Percentiles rank a stretch among this genome's conserved stretches.
Conservation (phyloP, 2,888 invertebrate species). For the Drosophila koepferae region DNA sequence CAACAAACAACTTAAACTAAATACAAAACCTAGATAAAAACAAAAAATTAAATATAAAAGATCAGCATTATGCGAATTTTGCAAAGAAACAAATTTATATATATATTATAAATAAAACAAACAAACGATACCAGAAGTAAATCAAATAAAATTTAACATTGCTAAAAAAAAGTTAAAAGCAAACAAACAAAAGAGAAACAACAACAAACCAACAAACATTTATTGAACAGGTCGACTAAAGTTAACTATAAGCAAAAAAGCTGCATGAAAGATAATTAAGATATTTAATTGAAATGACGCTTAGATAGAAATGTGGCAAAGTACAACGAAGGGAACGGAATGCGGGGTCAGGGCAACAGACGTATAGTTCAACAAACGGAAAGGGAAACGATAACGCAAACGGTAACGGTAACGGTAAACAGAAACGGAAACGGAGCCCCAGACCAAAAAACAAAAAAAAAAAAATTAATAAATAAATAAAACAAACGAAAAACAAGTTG, state of each 20-base stretch:
- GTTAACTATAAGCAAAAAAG: slow-evolving; percentile 42
- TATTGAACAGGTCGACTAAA: slow-evolving; percentile 49
- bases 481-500: slow-evolving; percentile 31
- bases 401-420: not conserved
- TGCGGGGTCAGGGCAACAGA: slow-evolving; percentile 9
- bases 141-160: slow-evolving; percentile 48
- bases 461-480: not conserved
- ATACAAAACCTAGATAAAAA: slow-evolving; percentile 39
- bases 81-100: slow-evolving; percentile 13
- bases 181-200: not conserved
- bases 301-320: slow-evolving; percentile 50
- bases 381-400: not conserved
- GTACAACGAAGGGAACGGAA: slow-evolving; percentile 54
- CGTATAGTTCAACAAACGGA: slow-evolving; percentile 1
- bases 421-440: not conserved
- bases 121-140: slow-evolving; percentile 25
- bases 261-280: not conserved
- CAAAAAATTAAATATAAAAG: not conserved
- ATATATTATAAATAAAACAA: slow-evolving; percentile 16
- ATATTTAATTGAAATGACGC: slow-evolving; percentile 29
- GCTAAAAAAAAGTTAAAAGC: slow-evolving; percentile 6
- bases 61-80: slow-evolving; percentile 47
- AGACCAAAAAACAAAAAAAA: not conserved
- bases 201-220: slow-evolving; percentile 29
- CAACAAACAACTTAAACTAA: slow-evolving; percentile 47